Evolutionary conservation across 2,888 invertebrate species (phyloP), one percentile per base, ranked within the genome.

Genomic region (Furcula furcula): DNA sequence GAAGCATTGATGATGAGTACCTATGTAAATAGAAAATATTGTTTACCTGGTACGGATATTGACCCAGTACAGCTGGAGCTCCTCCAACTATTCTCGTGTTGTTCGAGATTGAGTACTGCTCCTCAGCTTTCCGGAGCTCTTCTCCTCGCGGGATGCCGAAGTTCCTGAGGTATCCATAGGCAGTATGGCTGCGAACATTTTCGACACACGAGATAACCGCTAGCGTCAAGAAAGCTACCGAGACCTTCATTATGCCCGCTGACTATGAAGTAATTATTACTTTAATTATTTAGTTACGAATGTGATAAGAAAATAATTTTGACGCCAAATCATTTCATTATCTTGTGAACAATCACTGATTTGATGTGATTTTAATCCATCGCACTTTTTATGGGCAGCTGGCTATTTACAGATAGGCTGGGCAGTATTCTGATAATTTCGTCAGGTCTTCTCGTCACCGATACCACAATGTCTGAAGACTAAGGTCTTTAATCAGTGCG

Each of bases 11-110:
- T n/a, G n/a, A n/a, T n/a, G n/a, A n/a, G n/a, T n/a, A n/a, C n/a
- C n/a, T n/a, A n/a, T n/a, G n/a, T n/a, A n/a, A n/a, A n/a, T n/a
- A n/a, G n/a, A n/a, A n/a, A n/a, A n/a, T n/a, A n/a, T n/a, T n/a
- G n/a, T 16, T 9, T 33, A 73, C 71, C 62, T 71, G 69, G 34
- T 56, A 61, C 1, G 60, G 57, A 39, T 57, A 58, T 28, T 66
- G 66, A 18, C 64, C 67, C 7, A 35, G 27, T 3, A 32, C 41
- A n/a, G 70, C 64, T 0, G 67, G 57, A 1, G 53, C 34, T 13
- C 72, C 71, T 11, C 67, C 67, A n/a, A 69, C 56, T 25, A 73
- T 73, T 34, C 62, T 67, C 10, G 64, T 48, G 28, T 18, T 28
- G 23, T 7, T 23, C 9, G 44, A 30, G n/a, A n/a, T n/a, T n/a